Percentiles rank a stretch among this genome's conserved stretches.
Conservation (phyloP, 2,888 invertebrate species). For the Sinopyrophorus schimmeli region DNA sequence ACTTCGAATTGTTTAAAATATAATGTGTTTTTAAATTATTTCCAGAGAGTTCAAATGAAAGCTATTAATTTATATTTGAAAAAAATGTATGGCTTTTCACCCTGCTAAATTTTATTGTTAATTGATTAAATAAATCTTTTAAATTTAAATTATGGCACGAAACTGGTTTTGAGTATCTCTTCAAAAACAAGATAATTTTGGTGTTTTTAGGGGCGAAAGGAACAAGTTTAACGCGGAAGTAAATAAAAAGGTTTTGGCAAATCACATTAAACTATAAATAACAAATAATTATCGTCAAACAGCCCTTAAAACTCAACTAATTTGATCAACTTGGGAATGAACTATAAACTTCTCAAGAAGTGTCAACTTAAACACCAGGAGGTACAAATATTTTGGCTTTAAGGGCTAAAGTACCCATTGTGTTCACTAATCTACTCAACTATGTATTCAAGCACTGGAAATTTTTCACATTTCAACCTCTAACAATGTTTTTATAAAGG, state of each 20-base stretch:
- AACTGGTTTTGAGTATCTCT: no score
- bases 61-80: no score
- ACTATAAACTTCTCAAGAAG: slow-evolving; percentile 27
- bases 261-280: background rate
- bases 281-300: slow-evolving; percentile 10
- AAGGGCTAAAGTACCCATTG: slow-evolving; percentile 37
- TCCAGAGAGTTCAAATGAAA: no score
- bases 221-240: background rate
- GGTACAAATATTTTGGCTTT: slow-evolving; percentile 41
- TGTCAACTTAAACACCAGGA: slow-evolving; percentile 34
- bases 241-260: no score
- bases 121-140: no score
- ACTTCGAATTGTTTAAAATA: slow-evolving; percentile 7
- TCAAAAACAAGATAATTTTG: no score
- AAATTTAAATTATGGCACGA: no score
- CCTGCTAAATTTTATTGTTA: no score
- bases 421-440: slow-evolving; percentile 39
- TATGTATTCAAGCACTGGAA: slow-evolving; percentile 18
- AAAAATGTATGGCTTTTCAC: no score
- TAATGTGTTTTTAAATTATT: no score
- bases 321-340: slow-evolving; percentile 33
- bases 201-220: no score
- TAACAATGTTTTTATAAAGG: slow-evolving; percentile 29
- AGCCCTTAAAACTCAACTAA: slow-evolving; percentile 25
- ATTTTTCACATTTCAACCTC: slow-evolving; percentile 19